phyloP scores from a whole-genome alignment of 1,140 invertebrate genomes.

The Drosophila guanche region DNA sequence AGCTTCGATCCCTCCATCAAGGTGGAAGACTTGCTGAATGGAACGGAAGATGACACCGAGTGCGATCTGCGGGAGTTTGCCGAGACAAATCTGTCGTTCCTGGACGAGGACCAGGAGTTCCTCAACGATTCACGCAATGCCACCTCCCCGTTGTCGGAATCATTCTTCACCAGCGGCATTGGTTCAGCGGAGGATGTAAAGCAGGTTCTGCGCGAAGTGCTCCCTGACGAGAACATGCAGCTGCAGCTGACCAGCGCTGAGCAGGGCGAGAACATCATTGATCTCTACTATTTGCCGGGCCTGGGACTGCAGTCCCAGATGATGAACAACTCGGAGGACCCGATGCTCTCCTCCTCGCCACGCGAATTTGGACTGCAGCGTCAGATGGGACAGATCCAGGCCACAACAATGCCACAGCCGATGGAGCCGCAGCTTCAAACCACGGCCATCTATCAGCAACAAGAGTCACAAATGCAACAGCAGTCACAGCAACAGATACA shows the following conservation, averaged over 20 bases:
- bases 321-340: conserved; percentile 94
- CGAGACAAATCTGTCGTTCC: conserved; percentile 79
- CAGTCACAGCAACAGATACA: conserved; percentile 20
- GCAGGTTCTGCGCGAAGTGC: conserved; percentile 91
- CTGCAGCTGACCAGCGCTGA: conserved; percentile 66
- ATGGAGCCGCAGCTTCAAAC: conserved; percentile 33
- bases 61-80: conserved; percentile 80
- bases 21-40: conserved; percentile 76
- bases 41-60: conserved; percentile 66
- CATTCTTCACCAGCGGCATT: conserved; percentile 93
- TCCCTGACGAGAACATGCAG: conserved; percentile 88
- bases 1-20: conserved; percentile 76
- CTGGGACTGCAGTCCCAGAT: conserved; percentile 87
- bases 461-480: conserved; percentile 28
- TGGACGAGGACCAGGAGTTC: conserved; percentile 83
- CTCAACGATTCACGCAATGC: conserved; percentile 86
- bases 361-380: conserved; percentile 88
- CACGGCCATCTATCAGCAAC: conserved; percentile 38
- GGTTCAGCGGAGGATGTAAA: conserved; percentile 93
- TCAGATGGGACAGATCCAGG: conserved; percentile 24
- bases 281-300: conserved; percentile 81
- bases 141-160: conserved; percentile 89
- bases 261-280: conserved; percentile 77
- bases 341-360: conserved; percentile 90
- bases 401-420: conserved; percentile 23